Conservation (phyloP, 2,888 invertebrate genomes). For the Clitarchus hookeri region DNA sequence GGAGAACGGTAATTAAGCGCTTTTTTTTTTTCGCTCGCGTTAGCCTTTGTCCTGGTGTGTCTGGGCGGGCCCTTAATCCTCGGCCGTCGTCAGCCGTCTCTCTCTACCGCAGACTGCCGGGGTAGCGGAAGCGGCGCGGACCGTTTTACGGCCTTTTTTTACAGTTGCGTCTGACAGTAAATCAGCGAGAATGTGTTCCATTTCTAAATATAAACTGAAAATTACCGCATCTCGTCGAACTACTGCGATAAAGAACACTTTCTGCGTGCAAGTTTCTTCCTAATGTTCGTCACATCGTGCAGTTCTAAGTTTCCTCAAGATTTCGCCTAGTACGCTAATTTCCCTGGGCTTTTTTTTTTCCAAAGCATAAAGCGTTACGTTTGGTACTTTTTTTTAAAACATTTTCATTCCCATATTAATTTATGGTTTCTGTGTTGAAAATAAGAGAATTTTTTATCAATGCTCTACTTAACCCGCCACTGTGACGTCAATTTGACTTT, state of each 20-base stretch:
- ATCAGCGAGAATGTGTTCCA: slow-evolving; percentile 8
- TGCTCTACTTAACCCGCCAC: too few species aligned
- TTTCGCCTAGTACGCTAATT: neutral
- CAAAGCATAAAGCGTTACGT: too few species aligned
- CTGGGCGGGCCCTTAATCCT: neutral
- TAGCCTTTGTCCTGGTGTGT: neutral
- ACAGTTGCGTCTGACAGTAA: neutral
- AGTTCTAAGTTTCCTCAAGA: neutral
- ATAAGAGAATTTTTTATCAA: too few species aligned
- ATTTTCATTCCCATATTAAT: too few species aligned
- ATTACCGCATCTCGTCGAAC: slow-evolving; percentile 1
- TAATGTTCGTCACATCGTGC: neutral
- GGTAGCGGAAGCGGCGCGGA: neutral
- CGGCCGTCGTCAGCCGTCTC: neutral
- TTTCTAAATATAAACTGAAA: slow-evolving; percentile 10
- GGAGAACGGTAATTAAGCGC: too few species aligned
- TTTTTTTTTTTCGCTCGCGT: too few species aligned
- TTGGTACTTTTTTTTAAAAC: too few species aligned
- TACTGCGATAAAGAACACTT: neutral
- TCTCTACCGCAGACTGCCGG: neutral
- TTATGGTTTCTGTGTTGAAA: too few species aligned
- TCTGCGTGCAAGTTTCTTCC: neutral
- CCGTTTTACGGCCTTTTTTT: slow-evolving; percentile 11
- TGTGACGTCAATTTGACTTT: too few species aligned
- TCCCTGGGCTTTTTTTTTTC: neutral